Percentiles rank a stretch among this genome's conserved stretches.
Conservation (phyloP, 2,888 invertebrate species). For the Euzophera pinguis region DNA sequence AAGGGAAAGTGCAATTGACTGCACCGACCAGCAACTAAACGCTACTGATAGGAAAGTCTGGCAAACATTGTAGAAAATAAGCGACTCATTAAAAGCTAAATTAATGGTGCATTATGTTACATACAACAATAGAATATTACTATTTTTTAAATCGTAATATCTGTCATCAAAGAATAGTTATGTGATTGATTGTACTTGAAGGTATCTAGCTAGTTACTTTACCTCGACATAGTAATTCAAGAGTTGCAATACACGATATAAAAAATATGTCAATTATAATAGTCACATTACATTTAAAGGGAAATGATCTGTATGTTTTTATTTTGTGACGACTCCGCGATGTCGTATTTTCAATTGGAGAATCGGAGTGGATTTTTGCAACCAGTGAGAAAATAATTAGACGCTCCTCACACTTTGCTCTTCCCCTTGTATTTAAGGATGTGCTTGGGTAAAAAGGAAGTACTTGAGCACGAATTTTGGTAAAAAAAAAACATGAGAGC, state of each 20-base stretch:
- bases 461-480: conserved; percentile 50
- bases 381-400: conserved; percentile 18
- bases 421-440: conserved; percentile 16
- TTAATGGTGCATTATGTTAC: not conserved
- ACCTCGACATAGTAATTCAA: too few relatives aligned
- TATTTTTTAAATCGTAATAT: too few relatives aligned
- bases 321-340: too few relatives aligned
- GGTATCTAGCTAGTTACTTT: too few relatives aligned
- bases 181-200: too few relatives aligned
- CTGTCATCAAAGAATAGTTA: too few relatives aligned
- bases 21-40: conserved; percentile 21
- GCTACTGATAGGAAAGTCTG: conserved; percentile 6
- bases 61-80: conserved; percentile 10
- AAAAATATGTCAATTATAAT: too few relatives aligned
- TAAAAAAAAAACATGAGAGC: conserved; percentile 21
- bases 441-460: conserved; percentile 28
- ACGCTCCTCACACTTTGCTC: conserved; percentile 21
- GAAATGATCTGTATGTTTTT: too few relatives aligned
- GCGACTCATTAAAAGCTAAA: not conserved
- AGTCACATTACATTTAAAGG: too few relatives aligned
- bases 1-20: conserved; percentile 68
- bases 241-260: too few relatives aligned
- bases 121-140: not conserved
- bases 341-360: too few relatives aligned
- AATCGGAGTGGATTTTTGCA: too few relatives aligned